These are phyloP conservation scores for Villa cingulata DNA, from an alignment of 2,888 invertebrate genomes.

Conservation along the genomic window DNA sequence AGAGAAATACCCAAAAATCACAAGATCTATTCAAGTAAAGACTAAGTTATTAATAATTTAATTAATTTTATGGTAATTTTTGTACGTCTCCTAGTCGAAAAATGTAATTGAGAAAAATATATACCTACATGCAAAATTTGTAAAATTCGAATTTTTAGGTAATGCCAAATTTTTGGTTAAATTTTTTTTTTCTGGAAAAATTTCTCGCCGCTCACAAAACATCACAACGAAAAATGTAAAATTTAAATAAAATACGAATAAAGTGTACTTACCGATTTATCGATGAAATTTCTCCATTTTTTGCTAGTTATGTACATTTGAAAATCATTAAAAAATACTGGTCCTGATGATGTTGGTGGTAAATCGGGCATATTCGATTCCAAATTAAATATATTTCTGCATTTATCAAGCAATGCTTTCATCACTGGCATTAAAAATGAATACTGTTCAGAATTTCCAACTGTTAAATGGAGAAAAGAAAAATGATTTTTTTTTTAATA, in stretches of 20 bases:
- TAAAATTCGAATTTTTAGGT: no score
- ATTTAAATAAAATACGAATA: not conserved
- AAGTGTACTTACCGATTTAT: slow-evolving; percentile 38
- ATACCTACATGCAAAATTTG: no score
- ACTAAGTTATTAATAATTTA: no score
- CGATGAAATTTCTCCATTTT: slow-evolving; percentile 43
- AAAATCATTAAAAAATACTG: slow-evolving; percentile 47
- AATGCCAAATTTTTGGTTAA: no score
- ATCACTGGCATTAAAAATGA: slow-evolving; percentile 47
- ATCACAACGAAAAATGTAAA: not conserved
- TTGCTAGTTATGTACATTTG: slow-evolving; percentile 41
- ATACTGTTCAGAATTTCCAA: slow-evolving; percentile 42
- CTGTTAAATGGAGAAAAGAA: slow-evolving; percentile 19
- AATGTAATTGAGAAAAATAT: slow-evolving; percentile 1
- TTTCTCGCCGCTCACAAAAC: no score
- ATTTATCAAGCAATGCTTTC: slow-evolving; percentile 45
- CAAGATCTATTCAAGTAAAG: no score
- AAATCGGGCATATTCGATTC: slow-evolving; percentile 36
- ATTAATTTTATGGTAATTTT: not conserved
- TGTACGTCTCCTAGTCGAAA: slow-evolving; percentile 5
- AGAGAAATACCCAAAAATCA: not conserved
- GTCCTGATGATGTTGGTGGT: slow-evolving; percentile 40
- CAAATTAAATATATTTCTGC: slow-evolving; percentile 29
- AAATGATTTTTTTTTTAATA: no score
- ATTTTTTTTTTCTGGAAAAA: no score